Base-by-base conservation (phyloP, 2,797 vertebrate species). In the Triplophysa bombifrons region DNA sequence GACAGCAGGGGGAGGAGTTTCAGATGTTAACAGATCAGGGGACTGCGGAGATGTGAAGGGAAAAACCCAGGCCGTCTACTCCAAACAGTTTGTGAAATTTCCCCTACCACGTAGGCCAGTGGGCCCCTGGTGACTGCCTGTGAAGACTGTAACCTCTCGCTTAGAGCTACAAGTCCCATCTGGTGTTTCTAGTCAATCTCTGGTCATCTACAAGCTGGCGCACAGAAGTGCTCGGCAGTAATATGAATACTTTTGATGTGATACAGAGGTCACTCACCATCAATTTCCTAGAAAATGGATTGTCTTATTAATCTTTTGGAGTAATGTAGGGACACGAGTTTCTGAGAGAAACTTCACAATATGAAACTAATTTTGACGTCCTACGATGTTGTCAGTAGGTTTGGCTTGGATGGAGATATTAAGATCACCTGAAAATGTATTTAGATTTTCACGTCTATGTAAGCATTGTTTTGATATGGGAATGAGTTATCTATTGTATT, bases 1-100 rank as follows among this genome's bases (percentile, higher is more conserved):
- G 70, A 72, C 75, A 80, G 80, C 77, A 78, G 77, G 85, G 74
- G 82, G 83, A 84, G 83, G 83, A 80, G 76, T 69, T 82, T 38
- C 48, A 77, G 11, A 64, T 77, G 76, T 73, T 64, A 73, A 70
- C 63, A 80, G 80, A 76, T 76, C 78, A 67, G 80, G 77, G 38
- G 76, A 22, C 76, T 65, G 30, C 22, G 13, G 74, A 50, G 50
- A 84, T 30, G 58, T 30, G 63, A 79, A 81, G 87, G 85, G 85
- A 83, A 78, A 88, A 84, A 83, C 74, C 85, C 84, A 50, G 27
- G 25, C 41, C 3, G 38, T 70, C 74, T 64, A 17, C 51, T 14
- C 63, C 50, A 53, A 74, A 9, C 55, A 16, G 27, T 51, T 68
- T 69, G 58, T 16, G 69, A 78, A 74, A 81, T 55, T 83, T 82